A percentile compares a stretch with the other conserved stretches of the same genome.
These are phyloP conservation scores for Holcopasites calliopsidis DNA, from an alignment of 1,140 invertebrate species.

Conservation along the genomic window DNA sequence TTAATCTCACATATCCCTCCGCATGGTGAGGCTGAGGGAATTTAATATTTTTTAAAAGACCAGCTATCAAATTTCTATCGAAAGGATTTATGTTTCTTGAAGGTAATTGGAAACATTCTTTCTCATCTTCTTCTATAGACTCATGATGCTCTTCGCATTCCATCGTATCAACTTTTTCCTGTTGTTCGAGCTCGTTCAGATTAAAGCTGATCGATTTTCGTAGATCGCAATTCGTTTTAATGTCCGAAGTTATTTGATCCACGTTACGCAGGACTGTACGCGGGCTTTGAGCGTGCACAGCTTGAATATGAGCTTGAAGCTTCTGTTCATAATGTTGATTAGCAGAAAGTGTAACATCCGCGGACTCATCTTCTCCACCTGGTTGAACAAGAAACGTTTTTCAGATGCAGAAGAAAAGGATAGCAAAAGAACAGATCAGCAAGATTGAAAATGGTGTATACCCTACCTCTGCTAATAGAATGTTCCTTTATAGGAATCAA, in stretches of 20 bases:
- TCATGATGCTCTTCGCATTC: conserved; percentile 73
- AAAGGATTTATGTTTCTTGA: conserved; percentile 79
- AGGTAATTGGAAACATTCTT: conserved; percentile 72
- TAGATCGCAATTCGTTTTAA: conserved; percentile 76
- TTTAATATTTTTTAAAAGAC: conserved; percentile 78
- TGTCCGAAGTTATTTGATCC: conserved; percentile 77
- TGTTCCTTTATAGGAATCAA: conserved; percentile 69
- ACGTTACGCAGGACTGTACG: conserved; percentile 77
- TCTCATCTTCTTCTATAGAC: conserved; percentile 72
- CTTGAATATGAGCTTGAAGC: conserved; percentile 74
- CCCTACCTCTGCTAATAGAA: conserved; percentile 42
- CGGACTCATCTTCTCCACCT: conserved; percentile 47
- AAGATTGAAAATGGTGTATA: background rate
- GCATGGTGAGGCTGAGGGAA: conserved; percentile 79
- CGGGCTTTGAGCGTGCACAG: conserved; percentile 77
- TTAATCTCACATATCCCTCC: conserved; percentile 72
- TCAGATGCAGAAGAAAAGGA: too few relatives aligned
- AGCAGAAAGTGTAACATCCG: conserved; percentile 37
- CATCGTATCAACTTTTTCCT: conserved; percentile 66
- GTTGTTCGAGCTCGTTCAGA: conserved; percentile 43
- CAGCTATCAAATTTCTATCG: conserved; percentile 76
- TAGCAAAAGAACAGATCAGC: too few relatives aligned
- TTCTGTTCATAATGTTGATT: conserved; percentile 73
- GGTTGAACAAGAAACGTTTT: background rate
- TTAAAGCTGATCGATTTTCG: conserved; percentile 74